Conservation (phyloP, 37 sponge, comb jelly and placozoan genomes). For the Aplysina aerophoba region DNA sequence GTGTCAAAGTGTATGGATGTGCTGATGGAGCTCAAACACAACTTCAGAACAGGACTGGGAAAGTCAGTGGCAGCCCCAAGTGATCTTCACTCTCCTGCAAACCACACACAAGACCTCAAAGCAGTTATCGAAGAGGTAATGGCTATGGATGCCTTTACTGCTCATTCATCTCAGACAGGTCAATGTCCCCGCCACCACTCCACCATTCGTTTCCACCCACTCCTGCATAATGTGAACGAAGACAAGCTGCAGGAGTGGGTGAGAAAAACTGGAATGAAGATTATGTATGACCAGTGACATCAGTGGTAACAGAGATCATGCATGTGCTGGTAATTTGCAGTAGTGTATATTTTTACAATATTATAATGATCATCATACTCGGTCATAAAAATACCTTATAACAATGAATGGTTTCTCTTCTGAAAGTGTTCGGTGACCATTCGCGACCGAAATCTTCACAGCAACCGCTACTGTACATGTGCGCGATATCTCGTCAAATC, state of each 20-base stretch:
- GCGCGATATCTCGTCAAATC: no score
- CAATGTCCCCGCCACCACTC: background rate
- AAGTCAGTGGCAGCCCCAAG: background rate
- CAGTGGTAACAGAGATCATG: no score
- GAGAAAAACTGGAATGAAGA: conserved; percentile 1
- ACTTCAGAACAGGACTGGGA: conserved; percentile 7
- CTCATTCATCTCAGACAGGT: no score
- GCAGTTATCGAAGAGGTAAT: conserved; percentile 9
- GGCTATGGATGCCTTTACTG: background rate
- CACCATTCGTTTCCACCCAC: conserved; percentile 24
- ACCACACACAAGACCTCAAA: conserved; percentile 26
- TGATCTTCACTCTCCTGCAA: conserved; percentile 6
- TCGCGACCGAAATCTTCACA: no score
- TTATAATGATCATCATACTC: no score
- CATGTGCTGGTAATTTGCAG: no score
- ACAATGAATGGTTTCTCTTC: no score
- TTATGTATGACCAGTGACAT: conserved; percentile 28
- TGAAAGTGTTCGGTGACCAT: no score
- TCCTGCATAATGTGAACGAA: conserved; percentile 10
- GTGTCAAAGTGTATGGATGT: conserved; percentile 10
- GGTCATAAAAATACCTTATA: no score
- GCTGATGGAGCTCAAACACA: conserved; percentile 25
- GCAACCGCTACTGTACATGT: no score
- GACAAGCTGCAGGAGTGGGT: background rate
- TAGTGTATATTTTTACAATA: no score